Conservation (phyloP, 2,888 invertebrate species). For the Philhelius pedissequus region DNA sequence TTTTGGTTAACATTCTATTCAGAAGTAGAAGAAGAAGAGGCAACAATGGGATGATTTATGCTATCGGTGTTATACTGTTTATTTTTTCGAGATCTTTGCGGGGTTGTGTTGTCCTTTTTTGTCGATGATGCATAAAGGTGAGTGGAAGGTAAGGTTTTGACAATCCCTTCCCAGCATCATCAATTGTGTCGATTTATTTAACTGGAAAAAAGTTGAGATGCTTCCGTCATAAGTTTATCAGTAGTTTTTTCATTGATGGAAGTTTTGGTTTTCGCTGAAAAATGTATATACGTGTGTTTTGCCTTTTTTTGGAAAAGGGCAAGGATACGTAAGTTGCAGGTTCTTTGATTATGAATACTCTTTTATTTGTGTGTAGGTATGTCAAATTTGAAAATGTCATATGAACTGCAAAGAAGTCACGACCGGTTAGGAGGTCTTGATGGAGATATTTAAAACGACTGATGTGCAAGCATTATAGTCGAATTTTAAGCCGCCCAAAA, state of each 20-base stretch:
- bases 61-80: conserved; percentile 12
- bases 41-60: conserved; percentile 66
- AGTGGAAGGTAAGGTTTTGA: conserved; percentile 41
- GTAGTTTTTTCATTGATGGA: conserved; percentile 27
- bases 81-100: conserved; percentile 5
- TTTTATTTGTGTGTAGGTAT: too few species aligned
- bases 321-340: not conserved
- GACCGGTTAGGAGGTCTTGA: too few species aligned
- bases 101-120: conserved; percentile 46
- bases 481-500: too few species aligned
- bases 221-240: conserved; percentile 62
- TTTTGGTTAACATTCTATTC: conserved; percentile 61
- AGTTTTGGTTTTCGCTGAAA: conserved; percentile 36
- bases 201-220: not conserved
- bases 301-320: conserved; percentile 72
- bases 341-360: too few species aligned
- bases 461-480: too few species aligned
- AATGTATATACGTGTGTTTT: conserved; percentile 34
- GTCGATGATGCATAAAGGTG: not conserved
- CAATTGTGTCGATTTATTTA: conserved; percentile 51
- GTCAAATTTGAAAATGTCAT: too few species aligned
- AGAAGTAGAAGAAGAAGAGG: conserved; percentile 38
- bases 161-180: conserved; percentile 50
- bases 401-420: too few species aligned
- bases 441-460: too few species aligned